Evolutionary conservation across 1,140 invertebrate genomes (phyloP), one percentile per base, ranked within the genome.

Genomic region (Oncopodura yosiiana): DNA sequence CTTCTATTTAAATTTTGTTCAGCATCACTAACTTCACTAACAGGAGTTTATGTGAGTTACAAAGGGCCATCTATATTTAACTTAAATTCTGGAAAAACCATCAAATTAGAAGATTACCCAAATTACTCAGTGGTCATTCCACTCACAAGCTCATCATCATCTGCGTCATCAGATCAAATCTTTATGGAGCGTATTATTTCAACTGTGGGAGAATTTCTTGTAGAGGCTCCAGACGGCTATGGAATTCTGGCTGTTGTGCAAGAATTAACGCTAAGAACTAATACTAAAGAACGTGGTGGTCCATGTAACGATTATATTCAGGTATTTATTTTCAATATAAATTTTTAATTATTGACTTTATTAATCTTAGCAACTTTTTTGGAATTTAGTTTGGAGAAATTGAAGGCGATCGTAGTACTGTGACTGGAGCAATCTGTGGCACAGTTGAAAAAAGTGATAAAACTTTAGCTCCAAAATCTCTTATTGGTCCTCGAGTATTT

Each of bases 121-220:
- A 48, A 48, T 19, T 51, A 32, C 19, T 46, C 54, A 3, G 48
- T 48, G 0, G 49, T 51, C 8, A 44, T 56, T 37, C 54, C 54
- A 11, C 32, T 56, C 12, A 56, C 46, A 2, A 50, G 39, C n/a
- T 27, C 34, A 34, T 27, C 30, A 18, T 44, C 54, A 6, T 41
- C 48, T 11, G 54, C 54, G 11, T 32, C 54, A 11, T 56, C 54
- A 4, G 44, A 56, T 4, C 54, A 56, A 45, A 56, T 56, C 3
- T 56, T 56, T 56, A 26, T 50, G 45, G 54, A 56, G 45, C 48
- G 54, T 8, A 41, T 46, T 8, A 50, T 56, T 37, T 56, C 54
- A n/a, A 56, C 54, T 12, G 41, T 56, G 18, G 54, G 54, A 34
- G 54, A 56, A 19, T 56, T 56, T 42, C 9, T 41, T 1, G 48